A percentile compares a stretch with the other conserved stretches of the same genome.
Conservation (phyloP, 2,797 vertebrate genomes). For the Enteromius afrohamiltoni region DNA sequence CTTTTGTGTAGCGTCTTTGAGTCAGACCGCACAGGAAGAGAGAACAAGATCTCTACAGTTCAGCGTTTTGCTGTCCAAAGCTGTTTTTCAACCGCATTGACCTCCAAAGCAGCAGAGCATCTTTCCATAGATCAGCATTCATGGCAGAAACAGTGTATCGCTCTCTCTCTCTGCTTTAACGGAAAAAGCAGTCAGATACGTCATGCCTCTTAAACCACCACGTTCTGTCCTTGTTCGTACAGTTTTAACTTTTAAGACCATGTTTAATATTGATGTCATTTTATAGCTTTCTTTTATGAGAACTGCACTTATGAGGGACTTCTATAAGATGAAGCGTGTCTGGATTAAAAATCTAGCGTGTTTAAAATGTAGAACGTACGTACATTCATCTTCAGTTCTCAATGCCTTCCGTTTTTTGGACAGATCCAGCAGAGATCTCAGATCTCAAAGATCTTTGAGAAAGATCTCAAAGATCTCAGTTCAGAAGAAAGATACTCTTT, state of each 20-base stretch:
- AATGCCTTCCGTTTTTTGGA: background rate
- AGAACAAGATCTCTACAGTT: slow-evolving; percentile 11
- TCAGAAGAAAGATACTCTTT: background rate
- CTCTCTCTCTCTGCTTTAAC: background rate
- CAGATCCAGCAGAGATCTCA: background rate
- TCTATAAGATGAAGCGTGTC: slow-evolving; percentile 35
- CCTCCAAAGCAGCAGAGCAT: slow-evolving; percentile 31
- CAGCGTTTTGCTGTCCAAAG: slow-evolving; percentile 23
- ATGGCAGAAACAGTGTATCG: slow-evolving; percentile 35
- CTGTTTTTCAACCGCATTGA: slow-evolving; percentile 19
- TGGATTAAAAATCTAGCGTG: background rate
- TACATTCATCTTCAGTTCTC: slow-evolving; percentile 22
- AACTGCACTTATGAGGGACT: slow-evolving; percentile 35
- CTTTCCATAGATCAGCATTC: slow-evolving; percentile 30
- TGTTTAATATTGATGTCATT: slow-evolving; percentile 52
- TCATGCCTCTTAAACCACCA: slow-evolving; percentile 48
- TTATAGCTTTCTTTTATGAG: slow-evolving; percentile 51
- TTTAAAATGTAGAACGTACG: background rate
- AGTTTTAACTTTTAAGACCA: slow-evolving; percentile 54
- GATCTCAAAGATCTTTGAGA: too few relatives aligned
- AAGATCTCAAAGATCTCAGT: too few relatives aligned
- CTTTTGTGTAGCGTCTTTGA: slow-evolving; percentile 6
- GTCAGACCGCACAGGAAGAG: background rate
- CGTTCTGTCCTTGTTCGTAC: slow-evolving; percentile 39
- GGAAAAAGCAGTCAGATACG: slow-evolving; percentile 50